phyloP scores from a whole-genome alignment of 2,888 invertebrate genomes.

The Elmis aenea region DNA sequence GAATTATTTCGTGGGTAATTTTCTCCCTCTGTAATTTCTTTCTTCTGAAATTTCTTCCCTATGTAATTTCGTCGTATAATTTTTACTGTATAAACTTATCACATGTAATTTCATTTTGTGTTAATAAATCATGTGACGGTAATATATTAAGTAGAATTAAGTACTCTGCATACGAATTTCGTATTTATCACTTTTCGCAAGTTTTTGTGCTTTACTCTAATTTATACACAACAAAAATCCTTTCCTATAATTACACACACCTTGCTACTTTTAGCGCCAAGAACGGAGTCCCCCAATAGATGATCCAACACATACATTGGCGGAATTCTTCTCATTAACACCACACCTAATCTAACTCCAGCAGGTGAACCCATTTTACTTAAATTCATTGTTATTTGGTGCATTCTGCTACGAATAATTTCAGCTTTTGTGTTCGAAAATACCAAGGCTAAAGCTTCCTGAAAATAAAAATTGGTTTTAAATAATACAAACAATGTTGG shows the following conservation, averaged over 20 bases:
- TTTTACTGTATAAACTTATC: too few species aligned
- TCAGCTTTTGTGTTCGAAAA: slow-evolving; percentile 34
- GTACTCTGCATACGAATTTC: too few species aligned
- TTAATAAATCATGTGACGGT: too few species aligned
- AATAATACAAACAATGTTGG: background rate
- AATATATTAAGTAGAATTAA: too few species aligned
- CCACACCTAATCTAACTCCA: slow-evolving; percentile 49
- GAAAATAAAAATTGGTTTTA: slow-evolving; percentile 14
- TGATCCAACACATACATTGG: slow-evolving; percentile 39
- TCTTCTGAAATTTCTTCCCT: too few species aligned
- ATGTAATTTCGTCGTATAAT: too few species aligned
- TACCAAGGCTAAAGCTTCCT: slow-evolving; percentile 36
- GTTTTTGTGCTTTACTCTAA: too few species aligned
- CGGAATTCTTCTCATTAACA: slow-evolving; percentile 50
- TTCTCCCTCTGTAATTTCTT: too few species aligned
- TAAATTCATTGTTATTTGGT: slow-evolving; percentile 45
- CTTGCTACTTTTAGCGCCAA: slow-evolving; percentile 32
- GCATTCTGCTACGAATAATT: slow-evolving; percentile 42
- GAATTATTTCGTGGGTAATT: too few species aligned
- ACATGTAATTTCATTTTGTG: too few species aligned
- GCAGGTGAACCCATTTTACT: slow-evolving; percentile 49
- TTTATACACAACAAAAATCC: too few species aligned
- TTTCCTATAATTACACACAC: slow-evolving; percentile 21
- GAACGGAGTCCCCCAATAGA: slow-evolving; percentile 25
- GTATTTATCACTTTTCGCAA: too few species aligned